Conservation (phyloP, 2,888 invertebrate species). For the Craniophora ligustri region DNA sequence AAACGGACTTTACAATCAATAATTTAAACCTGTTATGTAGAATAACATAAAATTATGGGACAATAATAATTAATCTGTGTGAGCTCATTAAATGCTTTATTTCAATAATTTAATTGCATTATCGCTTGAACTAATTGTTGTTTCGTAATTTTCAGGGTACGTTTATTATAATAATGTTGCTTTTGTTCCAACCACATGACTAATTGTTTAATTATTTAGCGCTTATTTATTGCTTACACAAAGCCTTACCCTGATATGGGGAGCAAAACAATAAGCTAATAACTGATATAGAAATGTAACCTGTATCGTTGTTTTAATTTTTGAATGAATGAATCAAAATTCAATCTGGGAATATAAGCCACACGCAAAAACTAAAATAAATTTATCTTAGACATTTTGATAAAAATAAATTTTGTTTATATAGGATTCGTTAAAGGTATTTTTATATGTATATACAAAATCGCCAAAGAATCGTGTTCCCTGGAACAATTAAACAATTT, state of each 20-base stretch:
- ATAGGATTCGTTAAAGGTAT: no score
- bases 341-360: no score
- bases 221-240: constrained; percentile 19
- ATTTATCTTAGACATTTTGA: no score
- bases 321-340: no score
- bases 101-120: constrained; percentile 44
- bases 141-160: constrained; percentile 19
- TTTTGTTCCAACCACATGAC: constrained; percentile 25
- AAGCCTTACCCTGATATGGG: no score
- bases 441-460: no score
- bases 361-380: no score
- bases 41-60: constrained; percentile 21
- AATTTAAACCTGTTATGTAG: constrained; percentile 13
- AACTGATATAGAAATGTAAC: background rate
- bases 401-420: no score
- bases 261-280: no score
- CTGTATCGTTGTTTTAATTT: no score
- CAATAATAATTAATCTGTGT: constrained; percentile 20
- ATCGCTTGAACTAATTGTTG: constrained; percentile 42
- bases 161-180: constrained; percentile 33
- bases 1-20: constrained; percentile 24
- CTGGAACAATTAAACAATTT: no score
- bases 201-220: constrained; percentile 13
- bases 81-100: constrained; percentile 40
- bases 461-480: no score